A percentile compares a stretch with the other conserved stretches of the same genome.
Conservation (phyloP, 2,113 vertebrate species). For the Gnathonemus longibarbis region DNA sequence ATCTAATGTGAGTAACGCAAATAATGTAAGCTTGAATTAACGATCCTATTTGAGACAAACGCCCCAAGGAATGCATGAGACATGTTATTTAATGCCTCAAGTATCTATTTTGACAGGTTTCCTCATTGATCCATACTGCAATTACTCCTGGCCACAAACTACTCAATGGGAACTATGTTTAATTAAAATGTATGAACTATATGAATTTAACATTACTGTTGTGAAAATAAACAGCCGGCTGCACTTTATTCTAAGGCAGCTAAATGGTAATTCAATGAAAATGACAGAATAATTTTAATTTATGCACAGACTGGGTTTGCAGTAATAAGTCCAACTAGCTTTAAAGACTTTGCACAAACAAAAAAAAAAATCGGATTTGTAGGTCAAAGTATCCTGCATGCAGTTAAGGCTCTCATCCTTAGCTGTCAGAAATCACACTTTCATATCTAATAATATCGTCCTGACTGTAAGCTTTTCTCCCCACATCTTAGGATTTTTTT, state of each 20-base stretch:
- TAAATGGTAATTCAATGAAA: background rate
- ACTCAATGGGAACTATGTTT: background rate
- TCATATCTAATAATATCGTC: background rate
- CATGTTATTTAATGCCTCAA: background rate
- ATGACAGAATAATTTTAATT: background rate
- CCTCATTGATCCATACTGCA: background rate
- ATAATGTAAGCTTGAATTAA: background rate
- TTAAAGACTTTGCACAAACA: background rate
- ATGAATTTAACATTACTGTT: background rate
- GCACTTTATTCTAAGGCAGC: background rate
- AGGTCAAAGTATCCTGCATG: background rate
- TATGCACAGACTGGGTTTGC: background rate
- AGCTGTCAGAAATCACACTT: background rate
- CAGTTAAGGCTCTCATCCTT: background rate
- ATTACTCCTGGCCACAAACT: background rate
- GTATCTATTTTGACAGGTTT: background rate
- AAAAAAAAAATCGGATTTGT: background rate
- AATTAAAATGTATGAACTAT: background rate
- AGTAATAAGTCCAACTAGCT: background rate
- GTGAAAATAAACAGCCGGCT: background rate
- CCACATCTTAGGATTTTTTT: background rate
- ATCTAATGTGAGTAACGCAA: background rate
- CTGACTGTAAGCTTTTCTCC: background rate
- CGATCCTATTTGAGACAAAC: background rate
- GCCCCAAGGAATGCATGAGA: background rate